Conservation (phyloP, 2,888 invertebrate genomes). For the Hylaea fasciaria region DNA sequence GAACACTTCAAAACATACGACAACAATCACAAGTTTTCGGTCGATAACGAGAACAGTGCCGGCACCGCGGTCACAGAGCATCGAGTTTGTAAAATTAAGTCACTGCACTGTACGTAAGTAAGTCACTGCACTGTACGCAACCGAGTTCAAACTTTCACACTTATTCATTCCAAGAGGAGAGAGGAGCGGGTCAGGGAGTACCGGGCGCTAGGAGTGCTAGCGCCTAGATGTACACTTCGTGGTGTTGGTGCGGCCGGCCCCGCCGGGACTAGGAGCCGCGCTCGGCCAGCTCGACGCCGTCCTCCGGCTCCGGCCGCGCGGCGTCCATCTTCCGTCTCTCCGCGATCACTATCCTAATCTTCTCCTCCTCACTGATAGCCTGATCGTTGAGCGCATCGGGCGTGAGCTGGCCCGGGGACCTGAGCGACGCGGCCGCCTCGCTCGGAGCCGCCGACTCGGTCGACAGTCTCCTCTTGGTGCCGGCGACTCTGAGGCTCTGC, state of each 20-base stretch:
- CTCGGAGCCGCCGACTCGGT: slow-evolving; percentile 65
- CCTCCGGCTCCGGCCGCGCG: slow-evolving; percentile 65
- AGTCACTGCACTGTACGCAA: slow-evolving; percentile 63
- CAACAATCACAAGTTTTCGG: slow-evolving; percentile 57
- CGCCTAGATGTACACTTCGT: slow-evolving; percentile 80
- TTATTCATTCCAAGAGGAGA: slow-evolving; percentile 60
- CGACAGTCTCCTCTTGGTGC: slow-evolving; percentile 63
- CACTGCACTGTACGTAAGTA: too few relatives aligned
- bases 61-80: slow-evolving; percentile 41
- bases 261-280: slow-evolving; percentile 82
- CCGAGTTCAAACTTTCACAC: slow-evolving; percentile 74
- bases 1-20: slow-evolving; percentile 53
- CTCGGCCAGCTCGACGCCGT: slow-evolving; percentile 74
- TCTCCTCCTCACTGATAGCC: slow-evolving; percentile 77
- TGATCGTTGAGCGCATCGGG: slow-evolving; percentile 56
- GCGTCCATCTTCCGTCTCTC: slow-evolving; percentile 86
- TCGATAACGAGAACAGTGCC: slow-evolving; percentile 58
- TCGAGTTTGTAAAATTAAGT: slow-evolving; percentile 48
- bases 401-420: slow-evolving; percentile 48
- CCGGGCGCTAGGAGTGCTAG: slow-evolving; percentile 44
- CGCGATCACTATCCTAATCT: slow-evolving; percentile 86
- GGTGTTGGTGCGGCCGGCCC: slow-evolving; percentile 82
- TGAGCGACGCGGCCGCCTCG: slow-evolving; percentile 58
- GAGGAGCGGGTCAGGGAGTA: slow-evolving; percentile 45
- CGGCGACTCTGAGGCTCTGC: slow-evolving; percentile 57